Percentiles rank a stretch among this genome's conserved stretches.
Conservation (phyloP, 2,113 vertebrate species). For the Aphyosemion australe region DNA sequence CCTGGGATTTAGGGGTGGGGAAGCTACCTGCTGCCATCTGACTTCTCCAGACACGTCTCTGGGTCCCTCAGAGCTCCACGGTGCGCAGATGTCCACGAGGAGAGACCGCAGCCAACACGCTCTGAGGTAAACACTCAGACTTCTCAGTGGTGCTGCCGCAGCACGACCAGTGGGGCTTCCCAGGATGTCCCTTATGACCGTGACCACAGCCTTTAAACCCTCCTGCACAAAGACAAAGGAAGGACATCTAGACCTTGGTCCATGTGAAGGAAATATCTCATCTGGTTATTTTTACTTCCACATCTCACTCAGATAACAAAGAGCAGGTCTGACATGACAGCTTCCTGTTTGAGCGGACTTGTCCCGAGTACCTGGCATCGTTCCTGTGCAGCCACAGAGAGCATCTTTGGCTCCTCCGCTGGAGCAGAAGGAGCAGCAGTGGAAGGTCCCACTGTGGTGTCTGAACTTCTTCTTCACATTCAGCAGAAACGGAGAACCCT, state of each 20-base stretch:
- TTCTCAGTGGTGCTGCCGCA: constrained; percentile 85
- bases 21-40: too few relatives aligned
- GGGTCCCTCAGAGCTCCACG: constrained; percentile 82
- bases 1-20: too few relatives aligned
- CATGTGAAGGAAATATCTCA: too few relatives aligned
- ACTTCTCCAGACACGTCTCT: too few relatives aligned
- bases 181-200: constrained; percentile 90
- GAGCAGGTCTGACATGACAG: not conserved
- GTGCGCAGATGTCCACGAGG: constrained; percentile 81
- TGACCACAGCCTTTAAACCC: constrained; percentile 96
- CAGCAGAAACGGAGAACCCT: constrained; percentile 89
- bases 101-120: constrained; percentile 48
- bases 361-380: constrained; percentile 86
- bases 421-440: constrained; percentile 95
- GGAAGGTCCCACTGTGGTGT: constrained; percentile 85
- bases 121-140: constrained; percentile 80
- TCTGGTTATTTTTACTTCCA: too few relatives aligned
- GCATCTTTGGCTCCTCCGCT: constrained; percentile 88
- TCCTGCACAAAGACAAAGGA: constrained; percentile 73
- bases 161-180: constrained; percentile 92
- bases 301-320: too few relatives aligned
- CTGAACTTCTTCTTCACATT: constrained; percentile 80
- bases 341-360: too few relatives aligned
- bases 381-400: constrained; percentile 88
- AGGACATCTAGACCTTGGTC: not conserved